These are phyloP conservation scores for Pterois miles DNA, from an alignment of 2,797 vertebrate species.

Conservation along the genomic window DNA sequence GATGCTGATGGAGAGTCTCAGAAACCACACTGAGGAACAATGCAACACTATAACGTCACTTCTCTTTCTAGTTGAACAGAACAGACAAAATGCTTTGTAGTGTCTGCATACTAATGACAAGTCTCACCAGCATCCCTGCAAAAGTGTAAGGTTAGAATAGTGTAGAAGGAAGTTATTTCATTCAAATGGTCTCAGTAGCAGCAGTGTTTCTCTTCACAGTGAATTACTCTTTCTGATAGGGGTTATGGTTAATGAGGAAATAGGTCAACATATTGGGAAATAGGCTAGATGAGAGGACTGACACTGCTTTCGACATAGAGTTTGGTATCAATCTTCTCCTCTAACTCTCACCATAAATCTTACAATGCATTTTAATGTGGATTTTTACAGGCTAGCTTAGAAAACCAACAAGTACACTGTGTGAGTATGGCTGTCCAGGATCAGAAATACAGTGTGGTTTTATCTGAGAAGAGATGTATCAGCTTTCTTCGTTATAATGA, in stretches of 20 bases:
- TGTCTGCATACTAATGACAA: neutral
- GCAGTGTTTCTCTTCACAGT: neutral
- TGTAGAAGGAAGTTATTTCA: neutral
- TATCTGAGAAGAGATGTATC: neutral
- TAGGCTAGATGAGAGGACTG: neutral
- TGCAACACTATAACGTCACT: neutral
- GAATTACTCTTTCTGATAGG: neutral
- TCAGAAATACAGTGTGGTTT: neutral
- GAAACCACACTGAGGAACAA: constrained; percentile 2
- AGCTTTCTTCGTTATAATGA: neutral
- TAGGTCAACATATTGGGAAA: neutral
- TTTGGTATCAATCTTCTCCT: neutral
- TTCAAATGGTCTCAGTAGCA: neutral
- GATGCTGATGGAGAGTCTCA: neutral
- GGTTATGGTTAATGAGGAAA: neutral
- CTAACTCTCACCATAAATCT: neutral
- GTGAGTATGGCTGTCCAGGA: neutral
- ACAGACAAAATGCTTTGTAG: neutral
- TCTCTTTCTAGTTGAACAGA: neutral
- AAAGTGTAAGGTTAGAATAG: neutral
- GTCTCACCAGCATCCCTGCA: neutral
- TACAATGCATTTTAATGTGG: neutral
- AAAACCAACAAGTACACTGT: neutral
- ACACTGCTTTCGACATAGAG: too few species aligned
- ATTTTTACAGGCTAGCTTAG: neutral